Conservation (phyloP, 2,797 vertebrate genomes). For the Macrochelys suwanniensis region DNA sequence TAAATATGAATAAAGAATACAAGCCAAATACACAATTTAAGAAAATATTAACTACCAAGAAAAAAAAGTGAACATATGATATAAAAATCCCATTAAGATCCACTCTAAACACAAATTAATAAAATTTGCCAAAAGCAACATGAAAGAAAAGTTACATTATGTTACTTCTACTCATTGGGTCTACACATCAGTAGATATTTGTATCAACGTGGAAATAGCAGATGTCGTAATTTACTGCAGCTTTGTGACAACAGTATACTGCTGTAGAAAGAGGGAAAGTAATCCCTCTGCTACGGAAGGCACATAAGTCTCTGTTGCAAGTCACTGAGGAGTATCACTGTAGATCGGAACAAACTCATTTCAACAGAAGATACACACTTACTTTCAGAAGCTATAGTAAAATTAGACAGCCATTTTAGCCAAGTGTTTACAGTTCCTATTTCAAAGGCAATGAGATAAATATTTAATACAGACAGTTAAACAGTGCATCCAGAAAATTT, state of each 20-base stretch:
- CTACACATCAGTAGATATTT: neutral
- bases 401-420: neutral
- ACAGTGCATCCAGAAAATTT: slow-evolving; percentile 26
- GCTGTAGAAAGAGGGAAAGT: no score
- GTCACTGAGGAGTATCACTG: neutral
- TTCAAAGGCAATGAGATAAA: slow-evolving; percentile 31
- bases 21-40: accelerated
- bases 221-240: neutral
- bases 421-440: neutral
- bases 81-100: neutral
- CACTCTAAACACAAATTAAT: neutral
- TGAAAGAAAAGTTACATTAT: neutral
- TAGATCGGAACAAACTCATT: neutral
- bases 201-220: neutral
- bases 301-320: neutral
- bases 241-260: neutral
- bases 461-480: neutral
- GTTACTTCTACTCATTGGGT: neutral
- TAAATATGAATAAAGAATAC: neutral
- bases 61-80: neutral
- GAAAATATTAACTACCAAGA: neutral
- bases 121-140: neutral
- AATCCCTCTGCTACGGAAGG: neutral
- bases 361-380: neutral
- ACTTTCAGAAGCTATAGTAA: neutral